A percentile compares a stretch with the other conserved stretches of the same genome.
phyloP scores from a whole-genome alignment of 2,797 vertebrate genomes.

The Tachyglossus aculeatus region DNA sequence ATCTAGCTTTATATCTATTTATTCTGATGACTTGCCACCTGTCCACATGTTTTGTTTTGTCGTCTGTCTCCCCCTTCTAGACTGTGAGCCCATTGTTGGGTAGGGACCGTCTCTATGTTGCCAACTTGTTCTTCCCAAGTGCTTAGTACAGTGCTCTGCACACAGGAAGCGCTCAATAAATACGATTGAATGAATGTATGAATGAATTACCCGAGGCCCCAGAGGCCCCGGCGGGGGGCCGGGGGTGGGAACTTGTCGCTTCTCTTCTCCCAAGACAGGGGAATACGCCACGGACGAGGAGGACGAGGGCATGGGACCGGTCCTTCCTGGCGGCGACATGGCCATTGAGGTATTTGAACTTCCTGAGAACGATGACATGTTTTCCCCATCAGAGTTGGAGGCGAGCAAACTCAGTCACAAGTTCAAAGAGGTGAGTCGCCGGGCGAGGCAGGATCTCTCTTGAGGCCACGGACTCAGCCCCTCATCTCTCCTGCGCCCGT shows the following conservation, averaged over 20 bases:
- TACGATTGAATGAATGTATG: too few species aligned
- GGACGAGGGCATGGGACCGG: constrained; percentile 83
- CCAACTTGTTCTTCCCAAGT: too few species aligned
- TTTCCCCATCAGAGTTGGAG: constrained; percentile 92
- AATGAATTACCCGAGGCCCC: too few species aligned
- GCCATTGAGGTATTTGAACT: constrained; percentile 96
- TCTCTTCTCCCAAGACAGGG: constrained; percentile 84
- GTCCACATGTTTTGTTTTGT: too few species aligned
- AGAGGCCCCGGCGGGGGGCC: neutral
- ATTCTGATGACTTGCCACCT: too few species aligned
- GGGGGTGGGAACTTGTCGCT: constrained; percentile 58
- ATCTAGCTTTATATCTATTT: too few species aligned
- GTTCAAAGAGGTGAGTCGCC: constrained; percentile 89
- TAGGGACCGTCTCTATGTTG: too few species aligned
- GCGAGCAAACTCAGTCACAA: constrained; percentile 95
- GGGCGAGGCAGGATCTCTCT: neutral
- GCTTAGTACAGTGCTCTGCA: too few species aligned
- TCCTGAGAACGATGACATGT: constrained; percentile 92
- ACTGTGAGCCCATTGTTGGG: too few species aligned
- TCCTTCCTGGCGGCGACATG: constrained; percentile 82
- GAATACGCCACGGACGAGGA: constrained; percentile 98
- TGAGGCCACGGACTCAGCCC: neutral
- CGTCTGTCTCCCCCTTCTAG: too few species aligned
- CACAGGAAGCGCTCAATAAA: too few species aligned
- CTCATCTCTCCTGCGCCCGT: neutral